These are phyloP conservation scores for Lethrus apterus DNA, from an alignment of 1,140 invertebrate species.

Conservation along the genomic window DNA sequence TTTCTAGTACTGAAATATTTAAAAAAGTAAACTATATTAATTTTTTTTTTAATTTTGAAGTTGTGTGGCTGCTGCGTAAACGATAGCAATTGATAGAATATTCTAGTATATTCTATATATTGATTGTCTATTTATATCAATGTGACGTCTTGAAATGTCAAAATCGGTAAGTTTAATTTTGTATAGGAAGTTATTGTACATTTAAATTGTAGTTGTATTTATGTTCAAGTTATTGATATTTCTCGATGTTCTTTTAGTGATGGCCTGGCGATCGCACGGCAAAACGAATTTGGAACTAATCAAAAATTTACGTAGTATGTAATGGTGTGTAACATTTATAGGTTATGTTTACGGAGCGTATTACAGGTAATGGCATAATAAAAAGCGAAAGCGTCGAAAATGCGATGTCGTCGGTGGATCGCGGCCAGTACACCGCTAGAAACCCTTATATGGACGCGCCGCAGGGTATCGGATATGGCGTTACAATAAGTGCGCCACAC, in stretches of 20 bases:
- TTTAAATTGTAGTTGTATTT: no score
- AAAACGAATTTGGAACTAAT: constrained; percentile 78
- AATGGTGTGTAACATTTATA: constrained; percentile 13
- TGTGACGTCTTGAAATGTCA: no score
- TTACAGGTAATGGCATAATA: constrained; percentile 80
- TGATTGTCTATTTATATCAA: no score
- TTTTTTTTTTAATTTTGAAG: no score
- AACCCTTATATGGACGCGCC: constrained; percentile 87
- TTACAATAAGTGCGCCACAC: constrained; percentile 96
- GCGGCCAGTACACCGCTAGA: constrained; percentile 68
- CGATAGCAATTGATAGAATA: no score
- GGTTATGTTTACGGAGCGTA: constrained; percentile 20
- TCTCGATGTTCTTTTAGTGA: constrained; percentile 26
- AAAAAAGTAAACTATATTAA: no score
- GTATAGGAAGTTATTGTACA: no score
- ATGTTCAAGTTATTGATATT: constrained; percentile 6
- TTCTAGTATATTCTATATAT: no score
- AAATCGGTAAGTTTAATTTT: no score
- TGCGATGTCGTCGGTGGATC: constrained; percentile 80
- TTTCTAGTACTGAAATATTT: no score
- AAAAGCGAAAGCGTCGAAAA: constrained; percentile 68
- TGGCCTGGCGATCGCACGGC: constrained; percentile 79
- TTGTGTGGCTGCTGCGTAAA: no score
- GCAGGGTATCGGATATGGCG: constrained; percentile 80
- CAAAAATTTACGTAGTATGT: constrained; percentile 69